phyloP scores from a whole-genome alignment of 2,888 invertebrate genomes.

The Sarcophaga carnaria region DNA sequence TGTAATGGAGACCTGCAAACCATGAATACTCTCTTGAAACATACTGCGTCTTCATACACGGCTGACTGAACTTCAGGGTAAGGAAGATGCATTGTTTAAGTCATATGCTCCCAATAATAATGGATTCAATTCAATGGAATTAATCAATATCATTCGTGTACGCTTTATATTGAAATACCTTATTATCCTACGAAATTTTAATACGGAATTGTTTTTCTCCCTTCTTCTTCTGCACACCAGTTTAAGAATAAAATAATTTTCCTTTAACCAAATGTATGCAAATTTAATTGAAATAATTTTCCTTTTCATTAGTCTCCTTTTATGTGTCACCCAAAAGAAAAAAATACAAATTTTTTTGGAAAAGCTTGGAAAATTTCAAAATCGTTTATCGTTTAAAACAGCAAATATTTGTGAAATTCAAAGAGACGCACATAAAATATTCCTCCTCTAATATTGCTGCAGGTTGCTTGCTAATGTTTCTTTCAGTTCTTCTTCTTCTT shows the following conservation, averaged over 20 bases:
- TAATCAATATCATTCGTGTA: no score
- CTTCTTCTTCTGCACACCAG: not conserved
- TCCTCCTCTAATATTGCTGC: not conserved
- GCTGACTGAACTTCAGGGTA: no score
- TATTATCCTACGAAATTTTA: no score
- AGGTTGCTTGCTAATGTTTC: not conserved
- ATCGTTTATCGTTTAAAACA: not conserved
- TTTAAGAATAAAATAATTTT: not conserved
- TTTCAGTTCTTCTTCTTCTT: not conserved
- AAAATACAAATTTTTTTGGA: not conserved
- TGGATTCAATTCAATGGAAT: no score
- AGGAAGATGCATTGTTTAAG: no score
- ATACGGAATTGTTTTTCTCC: not conserved
- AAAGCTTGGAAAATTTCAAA: constrained; percentile 6
- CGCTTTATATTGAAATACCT: no score
- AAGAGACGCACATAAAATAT: constrained; percentile 9
- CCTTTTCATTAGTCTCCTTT: not conserved
- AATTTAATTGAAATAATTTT: constrained; percentile 71
- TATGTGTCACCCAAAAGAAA: not conserved
- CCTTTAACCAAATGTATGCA: constrained; percentile 55
- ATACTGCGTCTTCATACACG: no score
- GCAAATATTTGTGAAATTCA: constrained; percentile 34
- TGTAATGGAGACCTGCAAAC: no score
- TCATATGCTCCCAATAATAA: no score
- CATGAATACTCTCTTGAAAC: no score